Conservation (phyloP, 2,888 invertebrate species). For the Drosophila macrospina region DNA sequence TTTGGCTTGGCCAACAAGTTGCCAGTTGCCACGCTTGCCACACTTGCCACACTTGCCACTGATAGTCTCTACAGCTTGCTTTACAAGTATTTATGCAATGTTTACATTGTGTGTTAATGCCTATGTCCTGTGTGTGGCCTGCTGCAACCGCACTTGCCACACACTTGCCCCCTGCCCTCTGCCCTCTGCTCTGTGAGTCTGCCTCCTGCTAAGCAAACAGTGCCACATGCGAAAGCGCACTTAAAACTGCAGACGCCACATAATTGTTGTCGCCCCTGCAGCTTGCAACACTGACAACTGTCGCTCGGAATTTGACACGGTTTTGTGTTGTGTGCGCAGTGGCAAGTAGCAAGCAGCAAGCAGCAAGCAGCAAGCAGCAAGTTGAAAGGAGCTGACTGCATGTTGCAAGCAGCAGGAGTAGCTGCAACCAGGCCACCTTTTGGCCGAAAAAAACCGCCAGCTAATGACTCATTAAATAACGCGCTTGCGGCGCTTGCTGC, state of each 20-base stretch:
- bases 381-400: background rate
- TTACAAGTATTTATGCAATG: slow-evolving; percentile 73
- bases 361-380: slow-evolving; percentile 5
- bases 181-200: too few species aligned
- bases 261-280: slow-evolving; percentile 65
- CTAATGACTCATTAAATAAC: slow-evolving; percentile 79
- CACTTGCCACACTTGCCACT: slow-evolving; percentile 20
- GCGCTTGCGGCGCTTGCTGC: slow-evolving; percentile 49
- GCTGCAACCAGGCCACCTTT: slow-evolving; percentile 48
- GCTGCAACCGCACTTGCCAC: background rate
- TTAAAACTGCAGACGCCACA: slow-evolving; percentile 79
- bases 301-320: slow-evolving; percentile 69
- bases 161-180: background rate
- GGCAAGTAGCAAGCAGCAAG: background rate
- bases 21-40: slow-evolving; percentile 33
- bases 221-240: slow-evolving; percentile 75
- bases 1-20: slow-evolving; percentile 52
- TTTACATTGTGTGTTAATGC: slow-evolving; percentile 75
- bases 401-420: slow-evolving; percentile 17
- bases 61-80: slow-evolving; percentile 25
- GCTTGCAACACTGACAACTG: slow-evolving; percentile 70
- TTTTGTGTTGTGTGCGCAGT: slow-evolving; percentile 20
- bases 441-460: slow-evolving; percentile 26
- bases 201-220: slow-evolving; percentile 58
- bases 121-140: slow-evolving; percentile 24